Percentiles rank a stretch among this genome's conserved stretches.
phyloP scores from a whole-genome alignment of 2,113 vertebrate genomes.

The Martes martes region DNA sequence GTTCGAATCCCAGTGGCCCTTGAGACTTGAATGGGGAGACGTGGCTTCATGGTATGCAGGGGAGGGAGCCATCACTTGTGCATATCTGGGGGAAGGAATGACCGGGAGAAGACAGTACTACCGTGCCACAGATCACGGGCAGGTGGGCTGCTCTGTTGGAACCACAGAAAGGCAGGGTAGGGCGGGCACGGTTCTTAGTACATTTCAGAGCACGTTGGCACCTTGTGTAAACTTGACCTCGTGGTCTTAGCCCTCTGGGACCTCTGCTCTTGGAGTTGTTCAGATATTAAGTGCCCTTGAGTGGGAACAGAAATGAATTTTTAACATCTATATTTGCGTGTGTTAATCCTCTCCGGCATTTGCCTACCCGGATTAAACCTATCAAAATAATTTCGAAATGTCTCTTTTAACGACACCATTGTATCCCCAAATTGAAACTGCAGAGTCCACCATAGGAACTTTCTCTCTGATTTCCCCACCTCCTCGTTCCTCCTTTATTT shows the following conservation, averaged over 20 bases:
- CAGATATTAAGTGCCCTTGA: background rate
- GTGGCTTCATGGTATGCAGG: too few relatives aligned
- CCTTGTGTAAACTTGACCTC: background rate
- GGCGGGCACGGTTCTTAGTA: background rate
- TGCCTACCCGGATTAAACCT: background rate
- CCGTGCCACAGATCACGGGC: background rate
- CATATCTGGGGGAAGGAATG: background rate
- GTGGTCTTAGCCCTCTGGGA: background rate
- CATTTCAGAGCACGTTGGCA: background rate
- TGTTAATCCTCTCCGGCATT: background rate
- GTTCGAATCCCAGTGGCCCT: background rate
- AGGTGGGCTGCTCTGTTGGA: background rate
- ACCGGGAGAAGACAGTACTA: background rate
- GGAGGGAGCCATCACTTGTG: background rate
- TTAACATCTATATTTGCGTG: background rate
- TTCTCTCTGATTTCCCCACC: background rate
- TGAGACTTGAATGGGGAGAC: background rate
- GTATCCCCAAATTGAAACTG: background rate
- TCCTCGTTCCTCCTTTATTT: background rate
- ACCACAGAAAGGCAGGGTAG: background rate
- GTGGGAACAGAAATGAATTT: background rate
- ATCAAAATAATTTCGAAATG: background rate
- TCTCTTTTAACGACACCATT: background rate
- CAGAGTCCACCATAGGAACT: background rate
- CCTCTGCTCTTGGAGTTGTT: background rate